Evolutionary conservation across 2,888 invertebrate genomes (phyloP), one percentile per base, ranked within the genome.

Genomic region (Carabus problematicus): DNA sequence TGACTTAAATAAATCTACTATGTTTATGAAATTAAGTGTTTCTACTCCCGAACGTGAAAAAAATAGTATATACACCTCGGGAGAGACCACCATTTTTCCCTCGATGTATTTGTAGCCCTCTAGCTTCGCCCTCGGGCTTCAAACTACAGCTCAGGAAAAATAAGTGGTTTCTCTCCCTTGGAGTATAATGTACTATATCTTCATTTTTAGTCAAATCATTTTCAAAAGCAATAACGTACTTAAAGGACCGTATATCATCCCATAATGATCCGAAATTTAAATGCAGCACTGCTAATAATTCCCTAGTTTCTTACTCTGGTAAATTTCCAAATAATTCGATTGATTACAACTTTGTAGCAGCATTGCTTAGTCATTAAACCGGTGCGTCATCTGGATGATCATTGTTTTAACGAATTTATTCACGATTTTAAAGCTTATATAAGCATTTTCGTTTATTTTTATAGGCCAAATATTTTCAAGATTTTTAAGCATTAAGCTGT

Each of bases 361-460:
- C 45, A 12, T 14, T 3, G 3, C 45, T 45, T 45, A 3, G 14
- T 45, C 45, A 45, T 45, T 45, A 14, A 45, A 45, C n/a, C 45
- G 45, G 45, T 45, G 45, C 45, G n/a, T 45, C 45, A 45, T 45
- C 45, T 45, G 45, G 45, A 3, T 14, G 45, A 45, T 45, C 45
- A 45, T 45, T 45, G 45, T 12, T 45, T 45, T 7, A 6, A 45
- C 14, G 45, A 45, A 45, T 6, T 45, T 45, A 45, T 45, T 45
- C 7, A 14, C 45, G 7, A 7, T 14, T 45, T 45, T 45, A 45
- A 45, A 45, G 45, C 6, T 45, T 45, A 45, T 45, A 14, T 45
- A 2, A 45, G 45, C 45, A 45, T 45, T 45, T 45, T 45, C 45
- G 7, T 45, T 45, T 12, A 45, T 45, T 45, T 45, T 45, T 12